Evolutionary conservation across 2,113 vertebrate species (phyloP), one percentile per base, ranked within the genome.

Genomic region (Pavo muticus): DNA sequence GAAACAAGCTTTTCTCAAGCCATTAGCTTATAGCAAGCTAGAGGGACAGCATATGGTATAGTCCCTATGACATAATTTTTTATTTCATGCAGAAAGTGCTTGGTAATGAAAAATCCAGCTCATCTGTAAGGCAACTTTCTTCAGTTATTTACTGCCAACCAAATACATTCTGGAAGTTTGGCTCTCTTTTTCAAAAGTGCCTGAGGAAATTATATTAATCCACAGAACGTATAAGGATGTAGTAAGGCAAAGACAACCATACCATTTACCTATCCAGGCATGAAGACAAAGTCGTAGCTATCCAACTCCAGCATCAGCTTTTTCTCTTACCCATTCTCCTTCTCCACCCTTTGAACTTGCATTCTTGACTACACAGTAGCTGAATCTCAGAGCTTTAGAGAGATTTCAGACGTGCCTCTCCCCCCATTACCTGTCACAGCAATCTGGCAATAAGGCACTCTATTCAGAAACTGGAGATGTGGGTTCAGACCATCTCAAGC

Each of bases 351-450:
- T 59, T 68, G 56, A 72, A 57, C 2, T 4, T 79, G 3, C 6
- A 45, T 35, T 65, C 29, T 61, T 42, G 13, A 21, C 47, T 69
- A 11, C 37, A 44, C 12, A 69, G 29, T 13, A 68, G 47, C 29
- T 82, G 52, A 10, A 6, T 79, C 91, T 68, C 30, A n/a, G n/a
- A 68, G 14, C 11, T 35, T 69, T 79, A 14, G 27, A 70, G 50
- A 59, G 40, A 74, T 40, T 56, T 37, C 5, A 1, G 29, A n/a
- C 7, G 5, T 0, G 3, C 9, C 30, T 73, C 29, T 45, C 35
- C 29, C n/a, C 48, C 24, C 40, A 65, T 35, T 69, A 61, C 37
- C 45, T 59, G 23, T 67, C 56, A 73, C 37, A 83, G 64, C 19
- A 85, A n/a, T 14, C 56, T 40, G 61, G 47, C n/a, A 81, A 81